These are phyloP conservation scores for Nemopilema nomurai DNA, from an alignment of 30 jellyfish, hydroid and myxozoan genomes.

Conservation along the genomic window DNA sequence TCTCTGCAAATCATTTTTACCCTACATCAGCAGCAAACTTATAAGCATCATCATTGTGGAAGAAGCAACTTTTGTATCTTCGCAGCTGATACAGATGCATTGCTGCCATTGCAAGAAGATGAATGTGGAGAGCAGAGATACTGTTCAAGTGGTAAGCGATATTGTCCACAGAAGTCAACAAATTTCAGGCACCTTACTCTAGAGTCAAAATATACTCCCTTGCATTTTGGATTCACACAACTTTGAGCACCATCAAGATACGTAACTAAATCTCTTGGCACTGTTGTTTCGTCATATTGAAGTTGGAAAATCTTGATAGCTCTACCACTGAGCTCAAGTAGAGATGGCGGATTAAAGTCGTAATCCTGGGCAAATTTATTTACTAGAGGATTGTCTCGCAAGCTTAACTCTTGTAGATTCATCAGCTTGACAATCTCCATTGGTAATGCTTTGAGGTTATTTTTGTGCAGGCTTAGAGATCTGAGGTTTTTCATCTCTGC, in stretches of 20 bases:
- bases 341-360: conserved; percentile 96
- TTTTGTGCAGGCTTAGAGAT: conserved; percentile 92
- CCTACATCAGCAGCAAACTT: not conserved
- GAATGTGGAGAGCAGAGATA: conserved; percentile 95
- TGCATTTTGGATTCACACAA: conserved; percentile 97
- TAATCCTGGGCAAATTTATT: conserved; percentile 84
- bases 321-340: conserved; percentile 94
- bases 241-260: conserved; percentile 94
- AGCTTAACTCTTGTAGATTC: conserved; percentile 87
- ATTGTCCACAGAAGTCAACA: conserved; percentile 98
- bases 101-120: conserved; percentile 21
- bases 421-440: conserved; percentile 87
- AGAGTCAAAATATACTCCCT: conserved; percentile 98
- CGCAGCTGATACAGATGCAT: conserved; percentile 66
- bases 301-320: conserved; percentile 63
- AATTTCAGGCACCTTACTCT: conserved; percentile 90
- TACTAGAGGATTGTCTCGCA: conserved; percentile 97
- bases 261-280: conserved; percentile 71
- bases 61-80: conserved; percentile 77
- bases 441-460: conserved; percentile 85
- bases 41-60: conserved; percentile 32
- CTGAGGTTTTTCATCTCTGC: conserved; percentile 87
- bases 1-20: too few species aligned
- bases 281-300: conserved; percentile 20
- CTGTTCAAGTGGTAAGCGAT: conserved; percentile 93